Evolutionary conservation across 2,797 vertebrate species (phyloP).

Genomic region (Sebastes elongatus): DNA sequence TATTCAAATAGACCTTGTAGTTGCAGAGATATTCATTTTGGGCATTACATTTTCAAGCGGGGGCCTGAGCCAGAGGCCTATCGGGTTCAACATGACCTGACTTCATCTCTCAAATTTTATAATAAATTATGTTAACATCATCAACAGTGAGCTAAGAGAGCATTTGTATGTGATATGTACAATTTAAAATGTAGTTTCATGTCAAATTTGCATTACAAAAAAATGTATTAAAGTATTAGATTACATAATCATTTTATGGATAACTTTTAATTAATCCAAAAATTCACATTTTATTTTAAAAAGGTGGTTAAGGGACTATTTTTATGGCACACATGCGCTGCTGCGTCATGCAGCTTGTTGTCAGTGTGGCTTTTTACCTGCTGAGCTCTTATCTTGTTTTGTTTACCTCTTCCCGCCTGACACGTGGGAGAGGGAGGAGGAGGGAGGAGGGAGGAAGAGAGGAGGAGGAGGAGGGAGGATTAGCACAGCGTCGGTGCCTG

Average conservation of each 20-base stretch:
- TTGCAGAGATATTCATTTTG: background rate
- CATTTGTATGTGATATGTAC: background rate
- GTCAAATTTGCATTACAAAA: background rate
- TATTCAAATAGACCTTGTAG: background rate
- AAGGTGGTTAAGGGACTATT: no score
- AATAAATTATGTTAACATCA: background rate
- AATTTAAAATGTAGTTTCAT: background rate
- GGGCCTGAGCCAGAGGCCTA: background rate
- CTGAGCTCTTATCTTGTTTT: constrained; percentile 44
- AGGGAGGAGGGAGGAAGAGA: constrained; percentile 17
- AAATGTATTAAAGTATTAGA: background rate
- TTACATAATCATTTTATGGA: background rate
- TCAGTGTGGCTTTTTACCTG: background rate
- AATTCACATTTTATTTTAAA: background rate
- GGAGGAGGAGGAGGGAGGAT: constrained; percentile 27
- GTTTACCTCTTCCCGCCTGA: constrained; percentile 67
- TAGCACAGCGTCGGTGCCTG: constrained; percentile 55
- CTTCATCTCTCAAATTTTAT: background rate
- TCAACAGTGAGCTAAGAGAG: background rate
- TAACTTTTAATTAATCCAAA: background rate
- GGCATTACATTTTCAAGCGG: background rate
- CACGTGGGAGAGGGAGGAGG: constrained; percentile 59
- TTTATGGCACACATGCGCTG: background rate
- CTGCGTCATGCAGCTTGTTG: background rate
- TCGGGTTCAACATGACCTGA: accelerated